Evolutionary conservation across 2,797 vertebrate species (phyloP), one percentile per base, ranked within the genome.

Genomic region (Clamator glandarius): DNA sequence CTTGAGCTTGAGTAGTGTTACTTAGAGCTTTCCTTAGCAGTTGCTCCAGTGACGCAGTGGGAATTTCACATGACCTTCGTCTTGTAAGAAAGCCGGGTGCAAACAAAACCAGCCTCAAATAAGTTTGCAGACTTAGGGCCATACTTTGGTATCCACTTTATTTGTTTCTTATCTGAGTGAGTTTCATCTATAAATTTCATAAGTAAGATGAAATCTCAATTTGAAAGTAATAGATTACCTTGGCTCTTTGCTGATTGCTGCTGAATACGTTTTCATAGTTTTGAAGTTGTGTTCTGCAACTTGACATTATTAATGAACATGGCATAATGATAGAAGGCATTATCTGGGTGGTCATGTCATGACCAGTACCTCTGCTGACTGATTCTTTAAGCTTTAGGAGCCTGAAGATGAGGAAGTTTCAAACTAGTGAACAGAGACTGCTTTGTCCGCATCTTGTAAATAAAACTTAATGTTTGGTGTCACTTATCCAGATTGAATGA

Each of bases 1-100:
- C 61, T 39, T 4, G 36, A 29, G 31, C 57, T 64, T 24, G 33
- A 69, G 44, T 41, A 13, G 42, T 51, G 48, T 72, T 72, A 25
- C n/a, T 72, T 63, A 35, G 11, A 61, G 24, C 31, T 81, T 42
- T 70, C 51, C 33, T 59, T 35, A 62, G 66, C 50, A 57, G 48
- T 41, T n/a, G 19, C 55, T 73, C 39, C n/a, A 52, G 2, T 28
- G 33, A 48, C 0, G 1, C 0, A 0, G 16, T 54, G 20, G 50
- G 57, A 90, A 57, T 62, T 72, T 72, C 59, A 21, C 3, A 1
- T 67, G 39, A 14, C 17, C 58, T 64, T 42, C 68, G 11, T 76
- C 72, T 50, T 51, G 28, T 24, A 50, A 25, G 42, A 75, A 50
- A 39, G 35, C 28, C n/a, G 28, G 61, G 26, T 25, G 26, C 28